phyloP scores from a whole-genome alignment of 2,797 vertebrate species.

The Lycodopsis pacificus region DNA sequence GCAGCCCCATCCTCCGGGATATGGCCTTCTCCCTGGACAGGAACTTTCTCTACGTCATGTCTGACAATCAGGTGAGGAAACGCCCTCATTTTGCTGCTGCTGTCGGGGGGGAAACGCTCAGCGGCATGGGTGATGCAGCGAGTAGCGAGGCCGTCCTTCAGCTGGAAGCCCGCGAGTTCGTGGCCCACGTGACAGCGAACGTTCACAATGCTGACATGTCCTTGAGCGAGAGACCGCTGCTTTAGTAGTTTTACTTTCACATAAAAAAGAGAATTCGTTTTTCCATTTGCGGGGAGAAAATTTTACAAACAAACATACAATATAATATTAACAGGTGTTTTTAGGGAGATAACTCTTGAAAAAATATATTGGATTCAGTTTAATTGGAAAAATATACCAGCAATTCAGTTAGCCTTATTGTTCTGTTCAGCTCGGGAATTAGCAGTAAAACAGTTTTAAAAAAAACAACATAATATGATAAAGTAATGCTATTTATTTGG shows the following conservation, averaged over 20 bases:
- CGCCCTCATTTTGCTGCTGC: slow-evolving; percentile 29
- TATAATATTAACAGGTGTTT: neutral
- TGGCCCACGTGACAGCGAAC: slow-evolving; percentile 7
- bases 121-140: slow-evolving; percentile 5
- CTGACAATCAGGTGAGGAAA: slow-evolving; percentile 92
- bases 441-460: slow-evolving; percentile 20
- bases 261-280: neutral
- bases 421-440: neutral
- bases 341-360: neutral
- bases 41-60: slow-evolving; percentile 96
- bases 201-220: slow-evolving; percentile 20
- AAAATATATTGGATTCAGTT: slow-evolving; percentile 7
- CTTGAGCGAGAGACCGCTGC: slow-evolving; percentile 29
- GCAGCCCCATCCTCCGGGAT: slow-evolving; percentile 91
- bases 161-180: slow-evolving; percentile 28
- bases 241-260: slow-evolving; percentile 5
- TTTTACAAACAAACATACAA: neutral
- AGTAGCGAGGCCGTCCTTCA: slow-evolving; percentile 34
- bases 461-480: slow-evolving; percentile 42
- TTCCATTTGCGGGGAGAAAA: neutral
- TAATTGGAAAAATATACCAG: slow-evolving; percentile 34
- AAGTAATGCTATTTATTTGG: slow-evolving; percentile 56
- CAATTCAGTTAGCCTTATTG: slow-evolving; percentile 9
- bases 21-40: slow-evolving; percentile 96
- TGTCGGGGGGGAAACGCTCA: slow-evolving; percentile 44